Evolutionary conservation across 2,888 invertebrate genomes (phyloP), one percentile per base, ranked within the genome.

Genomic region (Drosophila rubida): DNA sequence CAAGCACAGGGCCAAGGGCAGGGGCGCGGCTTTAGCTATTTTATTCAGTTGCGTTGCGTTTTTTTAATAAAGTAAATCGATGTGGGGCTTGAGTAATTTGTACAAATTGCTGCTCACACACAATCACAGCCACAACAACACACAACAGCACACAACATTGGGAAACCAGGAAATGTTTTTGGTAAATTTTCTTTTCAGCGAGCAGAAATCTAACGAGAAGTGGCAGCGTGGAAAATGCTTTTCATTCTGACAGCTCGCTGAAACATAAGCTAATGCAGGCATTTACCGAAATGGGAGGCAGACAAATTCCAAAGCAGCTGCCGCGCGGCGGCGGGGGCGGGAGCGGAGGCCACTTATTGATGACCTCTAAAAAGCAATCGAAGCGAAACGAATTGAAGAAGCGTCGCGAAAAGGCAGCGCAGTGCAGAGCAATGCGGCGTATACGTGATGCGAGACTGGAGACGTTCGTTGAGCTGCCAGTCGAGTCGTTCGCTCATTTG

Each of bases 41-140:
- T 23, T 46, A 49, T 50, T 46, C 23, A 3, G 8, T 48, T 68
- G 9, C 14, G 41, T 23, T n/a, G 16, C 1, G 27, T 62, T 61
- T 70, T 77, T 80, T 87, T 82, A 82, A 84, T 87, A 87, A 85
- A 78, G 71, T 70, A 82, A 84, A 86, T 86, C 78, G 84, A 80
- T 72, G 70, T 51, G 48, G 53, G 58, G 51, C 67, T 73, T 65
- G 65, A 67, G 86, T 86, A 86, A 84, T 84, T 75, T 86, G 83
- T 74, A 74, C 83, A 85, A 84, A 84, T 86, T 87, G 88, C 80
- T 68, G 53, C 46, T 25, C 39, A 48, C 35, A 46, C 45, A 53
- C 25, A 27, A 9, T 30, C 44, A 44, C 19, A 54, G 9, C 42
- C 13, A 54, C 13, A 53, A 8, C 13, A 9, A 54, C 32, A 54